phyloP scores from a whole-genome alignment of 2,113 vertebrate species.

The Caloenas nicobarica region DNA sequence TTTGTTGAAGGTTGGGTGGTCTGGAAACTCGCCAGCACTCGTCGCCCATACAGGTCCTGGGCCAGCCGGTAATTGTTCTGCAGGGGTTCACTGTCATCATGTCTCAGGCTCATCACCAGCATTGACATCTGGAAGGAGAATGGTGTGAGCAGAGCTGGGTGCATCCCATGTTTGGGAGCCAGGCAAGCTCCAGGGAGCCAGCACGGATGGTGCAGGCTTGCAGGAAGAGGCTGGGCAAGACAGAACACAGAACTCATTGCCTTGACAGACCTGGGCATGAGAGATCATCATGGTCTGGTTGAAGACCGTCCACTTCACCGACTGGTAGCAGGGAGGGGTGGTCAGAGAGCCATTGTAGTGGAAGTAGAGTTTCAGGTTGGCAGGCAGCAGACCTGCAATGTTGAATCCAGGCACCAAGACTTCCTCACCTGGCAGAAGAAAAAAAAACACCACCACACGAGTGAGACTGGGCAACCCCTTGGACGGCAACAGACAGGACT shows the following conservation, averaged over 20 bases:
- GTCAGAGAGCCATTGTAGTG: conserved; percentile 86
- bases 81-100: not conserved
- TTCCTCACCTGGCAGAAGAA: conserved; percentile 68
- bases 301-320: conserved; percentile 87
- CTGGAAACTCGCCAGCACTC: conserved; percentile 52
- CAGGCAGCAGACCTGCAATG: conserved; percentile 79
- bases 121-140: conserved; percentile 9
- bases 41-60: not conserved
- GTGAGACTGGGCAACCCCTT: not conserved
- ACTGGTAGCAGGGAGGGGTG: conserved; percentile 84
- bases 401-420: conserved; percentile 79
- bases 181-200: not conserved
- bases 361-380: conserved; percentile 79
- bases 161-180: not conserved
- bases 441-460: not conserved
- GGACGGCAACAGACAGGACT: not conserved
- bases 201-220: fast-evolving
- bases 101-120: not conserved
- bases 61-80: conserved; percentile 41
- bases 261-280: not conserved
- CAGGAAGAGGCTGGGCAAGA: not conserved
- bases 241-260: not conserved
- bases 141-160: fast-evolving
- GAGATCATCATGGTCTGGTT: conserved; percentile 83
- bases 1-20: not conserved